Conservation (phyloP, 2,113 vertebrate species). For the Vanacampus margaritifer region DNA sequence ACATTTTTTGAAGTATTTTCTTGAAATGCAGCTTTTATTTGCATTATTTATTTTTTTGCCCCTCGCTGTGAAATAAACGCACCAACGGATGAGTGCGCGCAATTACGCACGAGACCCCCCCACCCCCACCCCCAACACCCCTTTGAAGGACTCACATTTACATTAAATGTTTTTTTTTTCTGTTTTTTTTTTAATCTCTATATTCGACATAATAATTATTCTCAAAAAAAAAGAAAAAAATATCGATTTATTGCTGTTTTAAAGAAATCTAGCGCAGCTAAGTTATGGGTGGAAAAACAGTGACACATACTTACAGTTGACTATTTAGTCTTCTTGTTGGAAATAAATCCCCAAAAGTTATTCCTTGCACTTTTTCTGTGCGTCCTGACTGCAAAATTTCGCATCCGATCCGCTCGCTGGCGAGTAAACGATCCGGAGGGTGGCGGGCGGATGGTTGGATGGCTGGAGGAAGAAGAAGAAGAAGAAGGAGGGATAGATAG, state of each 20-base stretch:
- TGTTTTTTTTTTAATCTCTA: not conserved
- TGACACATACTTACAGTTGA: not conserved
- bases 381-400: slow-evolving; percentile 28
- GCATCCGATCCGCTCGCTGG: slow-evolving; percentile 42
- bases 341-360: not conserved
- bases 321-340: not conserved
- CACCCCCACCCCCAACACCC: too few relatives aligned
- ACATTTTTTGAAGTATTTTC: not conserved
- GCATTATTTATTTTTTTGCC: not conserved
- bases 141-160: not conserved
- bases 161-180: not conserved
- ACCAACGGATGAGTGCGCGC: not conserved
- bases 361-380: slow-evolving; percentile 47
- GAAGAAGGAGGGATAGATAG: not conserved
- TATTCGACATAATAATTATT: not conserved
- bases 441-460: slow-evolving; percentile 29
- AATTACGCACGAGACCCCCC: not conserved
- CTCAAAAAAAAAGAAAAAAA: not conserved
- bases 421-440: slow-evolving; percentile 54
- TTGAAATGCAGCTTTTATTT: not conserved
- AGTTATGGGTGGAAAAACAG: slow-evolving; percentile 22
- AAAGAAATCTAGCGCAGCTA: not conserved
- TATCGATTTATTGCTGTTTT: not conserved
- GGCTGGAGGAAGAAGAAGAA: slow-evolving; percentile 13
- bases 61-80: not conserved